phyloP scores from a whole-genome alignment of 2,888 invertebrate species.

The Lasioglossum marginatum region DNA sequence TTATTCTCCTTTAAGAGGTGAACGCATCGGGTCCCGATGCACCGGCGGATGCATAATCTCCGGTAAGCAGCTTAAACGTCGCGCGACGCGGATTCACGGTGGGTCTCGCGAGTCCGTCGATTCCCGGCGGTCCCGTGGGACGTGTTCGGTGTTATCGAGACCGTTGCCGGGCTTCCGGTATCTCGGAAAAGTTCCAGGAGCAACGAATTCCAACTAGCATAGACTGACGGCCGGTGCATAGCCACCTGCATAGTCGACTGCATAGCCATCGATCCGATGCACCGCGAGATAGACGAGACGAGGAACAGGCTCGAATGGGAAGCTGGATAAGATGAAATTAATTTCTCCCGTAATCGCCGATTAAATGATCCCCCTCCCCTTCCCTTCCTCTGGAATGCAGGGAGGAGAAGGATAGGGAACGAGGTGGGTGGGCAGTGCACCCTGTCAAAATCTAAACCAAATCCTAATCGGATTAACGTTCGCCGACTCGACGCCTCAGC shows the following conservation, averaged over 20 bases:
- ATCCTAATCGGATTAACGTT: conserved; percentile 74
- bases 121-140: not conserved
- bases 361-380: conserved; percentile 52
- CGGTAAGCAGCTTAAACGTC: conserved; percentile 47
- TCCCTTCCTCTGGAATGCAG: not conserved
- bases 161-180: not conserved
- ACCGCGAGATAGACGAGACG: not conserved
- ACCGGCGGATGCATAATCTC: not conserved
- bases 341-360: conserved; percentile 71
- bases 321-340: conserved; percentile 60
- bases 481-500: conserved; percentile 58
- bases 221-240: not conserved
- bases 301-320: conserved; percentile 19
- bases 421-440: conserved; percentile 24
- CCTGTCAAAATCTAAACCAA: conserved; percentile 72
- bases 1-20: not conserved
- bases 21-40: not conserved
- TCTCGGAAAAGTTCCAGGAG: not conserved
- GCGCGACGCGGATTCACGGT: not conserved
- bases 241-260: not conserved
- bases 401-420: not conserved
- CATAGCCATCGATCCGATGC: not conserved
- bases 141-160: conserved; percentile 4
- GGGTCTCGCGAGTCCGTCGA: not conserved
- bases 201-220: not conserved